A percentile compares a stretch with the other conserved stretches of the same genome.
Evolutionary conservation across 2,113 vertebrate genomes (phyloP).

Genomic region (Saimiri boliviensis): DNA sequence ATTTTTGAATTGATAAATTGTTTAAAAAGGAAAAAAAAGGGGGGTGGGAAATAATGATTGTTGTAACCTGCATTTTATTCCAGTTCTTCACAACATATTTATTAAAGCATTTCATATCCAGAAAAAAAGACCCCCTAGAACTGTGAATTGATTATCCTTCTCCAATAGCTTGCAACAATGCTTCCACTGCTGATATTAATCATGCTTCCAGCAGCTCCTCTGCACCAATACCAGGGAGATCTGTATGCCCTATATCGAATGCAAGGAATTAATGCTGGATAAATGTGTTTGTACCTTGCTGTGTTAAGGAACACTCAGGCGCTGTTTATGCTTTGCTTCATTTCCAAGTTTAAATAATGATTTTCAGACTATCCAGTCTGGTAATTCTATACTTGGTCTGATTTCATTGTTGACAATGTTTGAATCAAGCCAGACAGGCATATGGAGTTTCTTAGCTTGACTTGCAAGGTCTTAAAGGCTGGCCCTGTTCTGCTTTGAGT

Average conservation of each 20-base stretch:
- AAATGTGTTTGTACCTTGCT: constrained; percentile 54
- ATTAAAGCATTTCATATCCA: neutral
- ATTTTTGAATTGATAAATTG: neutral
- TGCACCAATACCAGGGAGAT: constrained; percentile 46
- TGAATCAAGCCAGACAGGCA: neutral
- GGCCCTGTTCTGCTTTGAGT: neutral
- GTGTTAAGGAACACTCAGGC: neutral
- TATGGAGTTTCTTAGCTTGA: neutral
- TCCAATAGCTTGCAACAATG: constrained; percentile 58
- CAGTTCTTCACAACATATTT: neutral
- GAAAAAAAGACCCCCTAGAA: constrained; percentile 56
- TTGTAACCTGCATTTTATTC: neutral
- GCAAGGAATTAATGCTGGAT: constrained; percentile 63
- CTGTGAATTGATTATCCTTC: constrained; percentile 68
- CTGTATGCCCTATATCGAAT: constrained; percentile 45
- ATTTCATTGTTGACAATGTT: neutral
- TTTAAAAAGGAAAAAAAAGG: neutral
- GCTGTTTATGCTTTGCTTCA: constrained; percentile 54
- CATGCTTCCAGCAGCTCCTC: constrained; percentile 52
- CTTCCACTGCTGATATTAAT: constrained; percentile 60
- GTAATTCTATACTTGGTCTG: neutral
- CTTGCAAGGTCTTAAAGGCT: no score
- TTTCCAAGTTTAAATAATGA: constrained; percentile 61
- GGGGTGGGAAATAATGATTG: neutral
- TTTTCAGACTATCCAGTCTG: neutral